Evolutionary conservation across 2,113 vertebrate species (phyloP), one percentile per base, ranked within the genome.

Genomic region (Haplochromis vanheusdeni): DNA sequence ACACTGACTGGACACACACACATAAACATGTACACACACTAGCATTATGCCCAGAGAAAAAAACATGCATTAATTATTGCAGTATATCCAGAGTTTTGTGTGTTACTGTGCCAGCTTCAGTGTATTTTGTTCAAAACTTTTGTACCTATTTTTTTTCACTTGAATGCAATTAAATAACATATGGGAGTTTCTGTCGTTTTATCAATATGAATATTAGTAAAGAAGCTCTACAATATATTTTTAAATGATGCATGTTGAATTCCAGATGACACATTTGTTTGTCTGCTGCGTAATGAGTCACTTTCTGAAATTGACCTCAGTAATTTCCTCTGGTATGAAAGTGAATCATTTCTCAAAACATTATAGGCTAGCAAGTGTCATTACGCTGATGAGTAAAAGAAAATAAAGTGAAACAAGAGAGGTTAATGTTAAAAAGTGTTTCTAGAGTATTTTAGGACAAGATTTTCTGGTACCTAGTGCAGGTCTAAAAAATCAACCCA

Each of bases 1-100:
- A 86, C 87, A 89, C 89, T 85, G 90, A 92, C 65, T 90, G 87
- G 87, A 94, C 94, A 93, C 92, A 94, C 88, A 68, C 62, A 68
- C 80, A 89, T 52, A 87, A 73, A 89, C 81, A 82, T 14, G 73
- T 81, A 82, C 45, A 23, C 13, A 51, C 51, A 56, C 51, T 51
- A 49, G 37, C 31, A 40, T 62, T 40, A 51, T 77, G 73, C 42
- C 26, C 45, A 77, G 81, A 84, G 68, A 65, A 40, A 81, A 85
- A 87, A 86, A 89, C 60, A 84, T n/a, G 79, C 28, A 80, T 84
- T 84, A 80, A 75, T 81, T 68, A 82, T 68, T 68, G 56, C 26
- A 21, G 8, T 28, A 51, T 80, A 49, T 82, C 3, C 21, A 79
- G 21, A 13, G 4, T 62, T 58, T 47, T 70, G 28, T 51, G 26